A percentile compares a stretch with the other conserved stretches of the same genome.
phyloP scores from a whole-genome alignment of 1,140 invertebrate genomes.

The Calephelis virginiensis region DNA sequence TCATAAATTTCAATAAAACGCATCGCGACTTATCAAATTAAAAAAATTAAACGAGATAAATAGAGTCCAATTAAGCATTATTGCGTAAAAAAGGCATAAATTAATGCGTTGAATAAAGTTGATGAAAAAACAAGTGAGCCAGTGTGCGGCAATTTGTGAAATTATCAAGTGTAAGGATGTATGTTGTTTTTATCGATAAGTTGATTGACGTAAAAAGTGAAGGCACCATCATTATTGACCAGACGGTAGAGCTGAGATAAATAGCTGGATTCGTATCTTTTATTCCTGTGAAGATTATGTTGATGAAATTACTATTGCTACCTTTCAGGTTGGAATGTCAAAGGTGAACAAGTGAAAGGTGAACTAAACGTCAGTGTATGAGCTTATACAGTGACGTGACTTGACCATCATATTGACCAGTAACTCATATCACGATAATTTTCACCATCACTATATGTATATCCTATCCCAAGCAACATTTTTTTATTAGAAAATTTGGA shows the following conservation, averaged over 20 bases:
- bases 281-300: no score
- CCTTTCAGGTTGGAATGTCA: no score
- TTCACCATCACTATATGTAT: no score
- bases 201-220: not conserved
- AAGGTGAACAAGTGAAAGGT: no score
- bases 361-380: no score
- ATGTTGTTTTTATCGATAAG: slow-evolving; percentile 16
- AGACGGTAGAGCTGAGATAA: no score
- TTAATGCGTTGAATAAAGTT: slow-evolving; percentile 58
- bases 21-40: slow-evolving; percentile 68
- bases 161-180: slow-evolving; percentile 33
- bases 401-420: no score
- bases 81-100: slow-evolving; percentile 79
- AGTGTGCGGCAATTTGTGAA: slow-evolving; percentile 47
- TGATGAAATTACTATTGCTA: no score
- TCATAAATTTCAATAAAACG: slow-evolving; percentile 71
- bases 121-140: slow-evolving; percentile 39
- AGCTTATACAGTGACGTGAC: no score
- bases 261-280: not conserved
- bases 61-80: slow-evolving; percentile 74
- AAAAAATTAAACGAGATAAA: slow-evolving; percentile 77
- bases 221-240: not conserved
- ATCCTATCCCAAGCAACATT: no score
- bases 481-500: no score
- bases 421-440: no score